These are phyloP conservation scores for Melanostoma scalare DNA, from an alignment of 2,888 invertebrate genomes.

Conservation along the genomic window DNA sequence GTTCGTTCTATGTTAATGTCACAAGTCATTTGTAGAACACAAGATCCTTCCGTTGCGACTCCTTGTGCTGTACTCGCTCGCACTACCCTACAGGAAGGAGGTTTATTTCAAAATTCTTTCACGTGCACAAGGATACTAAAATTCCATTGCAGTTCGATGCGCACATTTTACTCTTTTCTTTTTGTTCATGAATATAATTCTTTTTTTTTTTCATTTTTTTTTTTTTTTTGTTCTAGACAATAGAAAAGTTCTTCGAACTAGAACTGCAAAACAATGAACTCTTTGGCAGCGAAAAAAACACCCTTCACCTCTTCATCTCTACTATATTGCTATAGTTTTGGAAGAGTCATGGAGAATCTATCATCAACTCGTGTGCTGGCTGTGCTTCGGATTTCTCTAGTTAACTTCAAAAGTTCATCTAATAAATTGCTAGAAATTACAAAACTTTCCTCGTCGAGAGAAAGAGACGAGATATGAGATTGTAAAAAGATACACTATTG, in stretches of 20 bases:
- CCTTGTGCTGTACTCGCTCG: constrained; percentile 8
- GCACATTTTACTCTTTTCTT: constrained; percentile 61
- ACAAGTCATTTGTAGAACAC: constrained; percentile 71
- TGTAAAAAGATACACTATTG: constrained; percentile 13
- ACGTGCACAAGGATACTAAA: constrained; percentile 70
- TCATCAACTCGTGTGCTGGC: constrained; percentile 46
- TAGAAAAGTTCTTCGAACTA: constrained; percentile 68
- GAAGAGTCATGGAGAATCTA: constrained; percentile 58
- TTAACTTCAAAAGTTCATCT: constrained; percentile 70
- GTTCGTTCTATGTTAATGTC: constrained; percentile 67
- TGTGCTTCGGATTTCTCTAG: constrained; percentile 29
- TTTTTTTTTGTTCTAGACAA: constrained; percentile 32
- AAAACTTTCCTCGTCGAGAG: constrained; percentile 55
- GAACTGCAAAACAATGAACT: constrained; percentile 70
- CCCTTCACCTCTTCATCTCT: constrained; percentile 6
- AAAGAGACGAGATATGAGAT: constrained; percentile 28
- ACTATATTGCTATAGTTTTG: constrained; percentile 16
- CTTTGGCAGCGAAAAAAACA: constrained; percentile 39
- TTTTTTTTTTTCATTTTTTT: constrained; percentile 11
- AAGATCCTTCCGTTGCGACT: constrained; percentile 63
- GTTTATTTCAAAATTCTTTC: constrained; percentile 70
- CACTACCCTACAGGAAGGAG: constrained; percentile 34
- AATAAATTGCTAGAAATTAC: constrained; percentile 71
- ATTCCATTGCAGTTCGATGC: constrained; percentile 72
- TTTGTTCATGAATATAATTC: constrained; percentile 34